Evolutionary conservation across 2,113 vertebrate genomes (phyloP), one percentile per base, ranked within the genome.

Genomic region (Leucopsar rothschildi): DNA sequence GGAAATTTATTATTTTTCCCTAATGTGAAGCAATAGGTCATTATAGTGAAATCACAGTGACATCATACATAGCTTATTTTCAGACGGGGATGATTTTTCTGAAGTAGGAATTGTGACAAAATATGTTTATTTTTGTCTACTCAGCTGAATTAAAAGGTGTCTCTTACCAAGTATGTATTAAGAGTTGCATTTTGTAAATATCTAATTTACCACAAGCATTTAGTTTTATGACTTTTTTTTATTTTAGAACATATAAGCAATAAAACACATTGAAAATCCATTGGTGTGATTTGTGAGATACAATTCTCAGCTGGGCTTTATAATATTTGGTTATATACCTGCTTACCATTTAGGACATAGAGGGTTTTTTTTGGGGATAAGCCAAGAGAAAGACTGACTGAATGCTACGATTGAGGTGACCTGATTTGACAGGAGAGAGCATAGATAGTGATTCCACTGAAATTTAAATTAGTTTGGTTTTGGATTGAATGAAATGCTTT

Each of bases 391-490:
- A 53, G 19, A 33, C 37, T 45, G 29, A 55, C 28, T 88, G 86
- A 85, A 49, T 83, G 31, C 25, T 82, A 7, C 3, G 5, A 5
- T 11, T 89, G 59, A 79, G 49, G 33, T 82, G 72, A 47, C 57
- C n/a, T 83, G 39, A 63, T 69, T 65, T 86, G 60, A 20, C 12
- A 45, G 86, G 75, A 24, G 22, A 33, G 81, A 86, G 53, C 20
- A 27, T 15, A 57, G 37, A 64, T 16, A 73, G 47, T 40, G 77
- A 50, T 88, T 90, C 78, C 52, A 57, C 40, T 88, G 65, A 86
- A 63, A 88, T 90, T 96, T 90, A 90, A 82, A 89, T 84, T 44
- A 28, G 42, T 90, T 92, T 66, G 39, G 28, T 37, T 92, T 92
- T 95, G 77, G 44, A 45, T 44, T 7, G 6, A 70, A 33, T 92